Conservation (phyloP, 2,888 invertebrate species). For the Rhagonycha fulva region DNA sequence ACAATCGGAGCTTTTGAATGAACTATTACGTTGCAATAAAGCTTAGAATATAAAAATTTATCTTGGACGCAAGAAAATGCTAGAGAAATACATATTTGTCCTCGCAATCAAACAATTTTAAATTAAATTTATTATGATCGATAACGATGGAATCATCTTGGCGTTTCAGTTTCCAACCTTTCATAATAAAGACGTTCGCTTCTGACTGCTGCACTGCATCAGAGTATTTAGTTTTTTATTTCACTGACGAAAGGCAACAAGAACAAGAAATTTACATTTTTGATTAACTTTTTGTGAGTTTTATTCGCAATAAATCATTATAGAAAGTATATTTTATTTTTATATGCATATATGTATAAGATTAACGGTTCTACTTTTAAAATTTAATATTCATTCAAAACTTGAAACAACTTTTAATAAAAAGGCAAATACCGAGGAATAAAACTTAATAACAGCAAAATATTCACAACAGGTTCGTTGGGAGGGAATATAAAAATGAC, state of each 20-base stretch:
- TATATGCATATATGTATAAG: not conserved
- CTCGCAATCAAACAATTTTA: not conserved
- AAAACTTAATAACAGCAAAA: not conserved
- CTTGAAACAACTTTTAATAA: not conserved
- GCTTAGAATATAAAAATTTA: not conserved
- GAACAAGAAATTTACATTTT: not conserved
- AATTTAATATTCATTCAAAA: not conserved
- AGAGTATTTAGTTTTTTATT: not conserved
- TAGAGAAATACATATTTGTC: not conserved
- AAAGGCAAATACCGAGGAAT: not conserved
- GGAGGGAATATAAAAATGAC: not conserved
- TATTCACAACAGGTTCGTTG: not conserved
- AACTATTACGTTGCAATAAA: not conserved
- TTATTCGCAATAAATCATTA: not conserved
- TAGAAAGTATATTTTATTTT: not conserved
- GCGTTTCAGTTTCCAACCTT: not conserved
- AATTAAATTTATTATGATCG: not conserved
- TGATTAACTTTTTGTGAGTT: not conserved
- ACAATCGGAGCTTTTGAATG: not conserved
- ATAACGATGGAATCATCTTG: not conserved
- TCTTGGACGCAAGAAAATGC: not conserved
- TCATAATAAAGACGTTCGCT: not conserved
- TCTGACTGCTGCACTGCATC: not conserved
- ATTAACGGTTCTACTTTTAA: not conserved
- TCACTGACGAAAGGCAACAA: not conserved